Percentiles rank a stretch among this genome's conserved stretches.
Conservation (phyloP, 2,113 vertebrate species). For the Neopipo cinnamomea region DNA sequence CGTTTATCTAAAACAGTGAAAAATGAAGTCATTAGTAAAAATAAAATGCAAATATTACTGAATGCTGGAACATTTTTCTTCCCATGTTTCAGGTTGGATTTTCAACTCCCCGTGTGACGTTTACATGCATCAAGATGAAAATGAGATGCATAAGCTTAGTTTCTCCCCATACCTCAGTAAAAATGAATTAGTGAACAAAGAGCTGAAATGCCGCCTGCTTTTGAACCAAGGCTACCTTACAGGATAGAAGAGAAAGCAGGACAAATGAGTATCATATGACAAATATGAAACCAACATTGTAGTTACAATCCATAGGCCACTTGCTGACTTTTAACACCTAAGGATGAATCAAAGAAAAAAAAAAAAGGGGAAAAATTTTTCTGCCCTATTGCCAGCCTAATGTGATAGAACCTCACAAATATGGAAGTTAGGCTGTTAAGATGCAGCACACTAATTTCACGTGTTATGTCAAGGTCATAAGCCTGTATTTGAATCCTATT, state of each 20-base stretch:
- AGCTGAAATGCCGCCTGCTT: not conserved
- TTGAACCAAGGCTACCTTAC: not conserved
- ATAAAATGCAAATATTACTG: conserved; percentile 69
- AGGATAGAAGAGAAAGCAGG: not conserved
- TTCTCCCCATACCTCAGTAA: not conserved
- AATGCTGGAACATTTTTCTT: conserved; percentile 57
- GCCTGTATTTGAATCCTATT: not conserved
- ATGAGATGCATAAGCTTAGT: not conserved
- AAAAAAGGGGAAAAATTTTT: not conserved
- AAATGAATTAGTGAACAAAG: not conserved
- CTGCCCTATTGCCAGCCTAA: not conserved
- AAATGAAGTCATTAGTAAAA: conserved; percentile 73
- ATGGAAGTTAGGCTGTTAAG: not conserved
- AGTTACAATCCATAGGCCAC: not conserved
- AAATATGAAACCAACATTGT: not conserved
- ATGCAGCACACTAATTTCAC: not conserved
- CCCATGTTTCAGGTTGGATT: conserved; percentile 19
- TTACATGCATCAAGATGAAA: not conserved
- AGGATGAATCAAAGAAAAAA: not conserved
- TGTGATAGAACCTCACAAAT: not conserved
- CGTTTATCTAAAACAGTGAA: conserved; percentile 60
- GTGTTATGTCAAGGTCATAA: not conserved
- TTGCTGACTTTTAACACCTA: not conserved
- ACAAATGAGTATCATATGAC: not conserved
- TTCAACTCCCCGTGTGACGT: not conserved